phyloP scores from a whole-genome alignment of 1,140 invertebrate genomes.

The Drosophila murphyi region DNA sequence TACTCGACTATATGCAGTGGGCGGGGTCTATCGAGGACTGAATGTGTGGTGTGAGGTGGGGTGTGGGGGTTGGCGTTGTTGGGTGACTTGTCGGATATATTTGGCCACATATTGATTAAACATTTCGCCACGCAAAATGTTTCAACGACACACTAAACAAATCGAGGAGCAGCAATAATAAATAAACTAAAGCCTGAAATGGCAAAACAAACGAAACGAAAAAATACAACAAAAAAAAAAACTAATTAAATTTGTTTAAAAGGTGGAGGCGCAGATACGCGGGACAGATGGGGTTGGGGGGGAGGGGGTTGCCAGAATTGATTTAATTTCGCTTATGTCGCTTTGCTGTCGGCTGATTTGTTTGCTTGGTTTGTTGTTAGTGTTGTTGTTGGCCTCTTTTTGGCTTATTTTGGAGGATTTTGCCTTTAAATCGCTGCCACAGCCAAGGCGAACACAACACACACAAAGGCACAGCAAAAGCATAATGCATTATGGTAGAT shows the following conservation, averaged over 20 bases:
- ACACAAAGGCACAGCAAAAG: slow-evolving; percentile 21
- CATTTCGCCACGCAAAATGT: slow-evolving; percentile 74
- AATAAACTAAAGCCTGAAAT: slow-evolving; percentile 29
- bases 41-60: neutral
- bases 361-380: slow-evolving; percentile 18
- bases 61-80: too few species aligned
- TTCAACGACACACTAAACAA: slow-evolving; percentile 18
- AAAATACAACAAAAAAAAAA: slow-evolving; percentile 23
- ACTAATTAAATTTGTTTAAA: slow-evolving; percentile 74
- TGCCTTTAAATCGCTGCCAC: slow-evolving; percentile 70
- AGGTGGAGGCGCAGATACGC: slow-evolving; percentile 37
- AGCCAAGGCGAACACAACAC: slow-evolving; percentile 50
- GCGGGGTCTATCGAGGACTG: neutral
- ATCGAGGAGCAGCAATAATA: slow-evolving; percentile 44
- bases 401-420: slow-evolving; percentile 73
- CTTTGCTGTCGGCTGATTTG: slow-evolving; percentile 25
- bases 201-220: neutral
- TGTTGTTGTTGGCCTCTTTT: slow-evolving; percentile 46
- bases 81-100: slow-evolving; percentile 37
- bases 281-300: too few species aligned
- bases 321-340: slow-evolving; percentile 49
- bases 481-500: slow-evolving; percentile 70
- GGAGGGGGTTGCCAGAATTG: slow-evolving; percentile 38
- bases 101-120: slow-evolving; percentile 79
- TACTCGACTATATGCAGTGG: slow-evolving; percentile 33